phyloP scores from a whole-genome alignment of 1,140 invertebrate species.

The Drosophila virilis region DNA sequence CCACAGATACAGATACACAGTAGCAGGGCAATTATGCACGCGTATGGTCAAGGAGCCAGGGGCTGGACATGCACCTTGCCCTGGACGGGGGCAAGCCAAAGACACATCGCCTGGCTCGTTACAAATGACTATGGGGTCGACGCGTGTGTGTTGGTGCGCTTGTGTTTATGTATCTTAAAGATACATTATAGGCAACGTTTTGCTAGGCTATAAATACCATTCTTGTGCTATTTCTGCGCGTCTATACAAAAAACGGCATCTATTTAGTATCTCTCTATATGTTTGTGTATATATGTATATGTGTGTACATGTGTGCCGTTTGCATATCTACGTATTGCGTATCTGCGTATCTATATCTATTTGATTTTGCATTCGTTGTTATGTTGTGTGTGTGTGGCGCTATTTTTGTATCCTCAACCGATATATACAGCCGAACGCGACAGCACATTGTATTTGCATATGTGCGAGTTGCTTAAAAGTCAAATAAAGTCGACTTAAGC shows the following conservation, averaged over 20 bases:
- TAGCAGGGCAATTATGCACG: constrained; percentile 46
- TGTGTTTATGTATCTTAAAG: constrained; percentile 30
- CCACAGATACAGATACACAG: constrained; percentile 12
- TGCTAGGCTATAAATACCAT: constrained; percentile 51
- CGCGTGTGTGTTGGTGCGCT: background rate
- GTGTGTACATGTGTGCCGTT: constrained; percentile 15
- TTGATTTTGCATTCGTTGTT: constrained; percentile 70
- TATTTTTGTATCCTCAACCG: constrained; percentile 29
- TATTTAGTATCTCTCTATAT: constrained; percentile 37
- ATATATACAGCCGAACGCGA: background rate
- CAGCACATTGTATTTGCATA: constrained; percentile 37
- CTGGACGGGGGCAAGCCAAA: constrained; percentile 9
- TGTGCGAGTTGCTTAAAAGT: background rate
- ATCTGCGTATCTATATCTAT: constrained; percentile 44
- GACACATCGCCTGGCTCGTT: constrained; percentile 4
- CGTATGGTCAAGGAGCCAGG: constrained; percentile 15
- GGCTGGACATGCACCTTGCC: constrained; percentile 33
- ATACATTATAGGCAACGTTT: constrained; percentile 26
- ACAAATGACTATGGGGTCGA: constrained; percentile 4
- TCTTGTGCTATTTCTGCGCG: constrained; percentile 46
- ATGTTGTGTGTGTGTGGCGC: constrained; percentile 12
- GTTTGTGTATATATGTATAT: background rate
- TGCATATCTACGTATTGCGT: constrained; percentile 25
- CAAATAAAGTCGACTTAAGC: constrained; percentile 18
- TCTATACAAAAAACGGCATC: constrained; percentile 54